A percentile compares a stretch with the other conserved stretches of the same genome.
Conservation (phyloP, 2,888 invertebrate genomes). For the Mermis nigrescens region DNA sequence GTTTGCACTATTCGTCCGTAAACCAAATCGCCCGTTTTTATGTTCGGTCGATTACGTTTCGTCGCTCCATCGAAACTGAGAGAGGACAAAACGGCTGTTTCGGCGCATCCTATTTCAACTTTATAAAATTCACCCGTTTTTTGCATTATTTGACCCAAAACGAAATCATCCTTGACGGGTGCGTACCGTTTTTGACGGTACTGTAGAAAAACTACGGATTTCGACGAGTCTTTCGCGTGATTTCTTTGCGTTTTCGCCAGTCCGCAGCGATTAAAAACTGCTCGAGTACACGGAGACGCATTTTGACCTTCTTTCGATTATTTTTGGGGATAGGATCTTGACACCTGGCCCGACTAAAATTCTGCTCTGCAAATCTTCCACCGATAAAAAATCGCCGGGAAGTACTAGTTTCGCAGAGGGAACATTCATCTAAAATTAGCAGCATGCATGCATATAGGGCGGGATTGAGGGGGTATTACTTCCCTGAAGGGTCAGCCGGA, state of each 20-base stretch:
- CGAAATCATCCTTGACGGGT: constrained; percentile 24
- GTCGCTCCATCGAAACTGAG: constrained; percentile 25
- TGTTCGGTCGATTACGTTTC: constrained; percentile 26
- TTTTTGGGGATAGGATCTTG: not conserved
- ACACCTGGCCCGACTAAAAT: not conserved
- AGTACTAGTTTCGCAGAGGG: too few relatives aligned
- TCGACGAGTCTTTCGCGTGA: not conserved
- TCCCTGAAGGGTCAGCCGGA: too few relatives aligned
- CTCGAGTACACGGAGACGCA: not conserved
- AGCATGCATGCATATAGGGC: too few relatives aligned
- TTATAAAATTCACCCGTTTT: constrained; percentile 25
- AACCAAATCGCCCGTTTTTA: constrained; percentile 26
- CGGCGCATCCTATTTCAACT: constrained; percentile 26
- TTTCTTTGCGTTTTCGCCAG: not conserved
- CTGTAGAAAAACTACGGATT: not conserved
- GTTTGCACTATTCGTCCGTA: constrained; percentile 25
- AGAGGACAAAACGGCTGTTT: constrained; percentile 21
- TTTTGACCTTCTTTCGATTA: too few relatives aligned
- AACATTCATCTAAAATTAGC: too few relatives aligned
- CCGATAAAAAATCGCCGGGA: not conserved
- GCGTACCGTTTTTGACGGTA: constrained; percentile 18
- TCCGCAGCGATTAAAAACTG: not conserved
- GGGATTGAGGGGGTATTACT: too few relatives aligned
- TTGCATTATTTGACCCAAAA: constrained; percentile 24
- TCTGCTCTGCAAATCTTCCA: not conserved